Evolutionary conservation across 2,888 invertebrate genomes (phyloP).

Genomic region (Sarcophaga variegata): DNA sequence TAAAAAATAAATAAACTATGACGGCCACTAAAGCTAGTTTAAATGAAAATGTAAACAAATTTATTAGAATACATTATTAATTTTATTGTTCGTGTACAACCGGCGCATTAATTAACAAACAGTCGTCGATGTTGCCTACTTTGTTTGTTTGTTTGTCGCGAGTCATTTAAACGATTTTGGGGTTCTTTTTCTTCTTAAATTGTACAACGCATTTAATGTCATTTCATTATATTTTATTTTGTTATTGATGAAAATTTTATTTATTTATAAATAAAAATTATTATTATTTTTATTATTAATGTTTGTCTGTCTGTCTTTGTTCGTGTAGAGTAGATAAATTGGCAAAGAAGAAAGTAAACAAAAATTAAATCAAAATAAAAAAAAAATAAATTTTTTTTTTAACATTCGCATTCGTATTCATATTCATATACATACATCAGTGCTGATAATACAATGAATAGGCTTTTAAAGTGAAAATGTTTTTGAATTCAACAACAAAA

Average conservation of each 20-base stretch:
- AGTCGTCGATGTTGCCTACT: not conserved
- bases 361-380: constrained; percentile 4
- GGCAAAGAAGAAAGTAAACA: constrained; percentile 25
- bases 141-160: constrained; percentile 6
- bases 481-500: constrained; percentile 36
- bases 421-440: too few relatives aligned
- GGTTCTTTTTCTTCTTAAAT: constrained; percentile 14
- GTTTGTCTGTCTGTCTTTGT: not conserved
- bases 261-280: constrained; percentile 29
- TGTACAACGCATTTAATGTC: constrained; percentile 60
- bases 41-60: too few relatives aligned
- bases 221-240: constrained; percentile 31
- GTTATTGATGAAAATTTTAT: constrained; percentile 27
- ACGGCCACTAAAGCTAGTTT: too few relatives aligned
- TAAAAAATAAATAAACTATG: too few relatives aligned
- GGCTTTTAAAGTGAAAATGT: constrained; percentile 33
- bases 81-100: too few relatives aligned
- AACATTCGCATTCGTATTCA: too few relatives aligned
- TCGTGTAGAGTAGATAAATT: constrained; percentile 24
- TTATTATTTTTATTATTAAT: constrained; percentile 18
- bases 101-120: not conserved
- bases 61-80: too few relatives aligned
- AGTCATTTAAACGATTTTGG: constrained; percentile 14
- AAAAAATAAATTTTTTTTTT: not conserved
- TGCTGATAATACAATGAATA: constrained; percentile 14